Conservation (phyloP, 2,797 vertebrate genomes). For the Threskiornis aethiopicus region DNA sequence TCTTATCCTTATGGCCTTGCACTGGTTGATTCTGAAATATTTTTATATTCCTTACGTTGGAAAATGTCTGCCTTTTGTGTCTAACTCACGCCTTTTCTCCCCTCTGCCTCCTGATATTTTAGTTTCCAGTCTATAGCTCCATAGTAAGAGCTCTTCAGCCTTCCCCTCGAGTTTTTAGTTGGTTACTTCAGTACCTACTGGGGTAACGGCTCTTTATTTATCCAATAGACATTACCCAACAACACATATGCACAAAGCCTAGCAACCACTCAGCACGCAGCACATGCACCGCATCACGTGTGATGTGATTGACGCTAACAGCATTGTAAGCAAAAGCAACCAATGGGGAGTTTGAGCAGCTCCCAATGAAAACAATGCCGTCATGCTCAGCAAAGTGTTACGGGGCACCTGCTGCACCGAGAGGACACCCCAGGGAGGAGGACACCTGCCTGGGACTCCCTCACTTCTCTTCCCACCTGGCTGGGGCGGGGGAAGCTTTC, state of each 20-base stretch:
- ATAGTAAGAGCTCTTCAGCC: background rate
- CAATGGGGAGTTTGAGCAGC: background rate
- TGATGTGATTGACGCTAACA: rapidly evolving
- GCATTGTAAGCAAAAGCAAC: background rate
- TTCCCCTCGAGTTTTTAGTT: background rate
- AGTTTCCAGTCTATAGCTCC: background rate
- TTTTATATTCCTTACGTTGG: background rate
- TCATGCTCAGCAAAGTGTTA: background rate
- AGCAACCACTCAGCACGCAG: background rate
- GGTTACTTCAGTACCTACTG: background rate
- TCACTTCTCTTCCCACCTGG: background rate
- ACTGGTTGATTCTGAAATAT: background rate
- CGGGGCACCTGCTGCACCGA: background rate
- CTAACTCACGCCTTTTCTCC: background rate
- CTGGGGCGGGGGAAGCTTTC: background rate
- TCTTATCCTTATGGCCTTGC: background rate
- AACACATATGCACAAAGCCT: background rate
- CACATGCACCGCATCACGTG: rapidly evolving
- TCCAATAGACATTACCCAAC: background rate
- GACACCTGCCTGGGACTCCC: background rate
- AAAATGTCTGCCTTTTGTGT: background rate
- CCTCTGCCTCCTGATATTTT: background rate
- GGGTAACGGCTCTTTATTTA: background rate
- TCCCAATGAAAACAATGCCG: background rate
- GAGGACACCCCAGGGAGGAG: background rate